phyloP scores from a whole-genome alignment of 1,140 invertebrate species.

The Euglossa dilemma region DNA sequence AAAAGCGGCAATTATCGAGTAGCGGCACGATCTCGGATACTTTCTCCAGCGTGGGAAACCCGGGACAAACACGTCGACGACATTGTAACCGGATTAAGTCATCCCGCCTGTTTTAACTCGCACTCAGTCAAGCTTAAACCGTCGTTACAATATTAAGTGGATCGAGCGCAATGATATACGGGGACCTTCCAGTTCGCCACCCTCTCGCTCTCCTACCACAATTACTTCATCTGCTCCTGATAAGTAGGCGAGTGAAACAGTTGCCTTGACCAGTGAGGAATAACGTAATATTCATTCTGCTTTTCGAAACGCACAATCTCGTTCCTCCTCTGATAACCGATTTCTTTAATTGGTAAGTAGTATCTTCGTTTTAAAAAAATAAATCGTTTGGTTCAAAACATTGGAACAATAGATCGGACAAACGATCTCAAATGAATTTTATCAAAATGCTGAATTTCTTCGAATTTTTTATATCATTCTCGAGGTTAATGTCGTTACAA shows the following conservation, averaged over 20 bases:
- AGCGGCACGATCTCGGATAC: not conserved
- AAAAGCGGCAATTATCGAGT: not conserved
- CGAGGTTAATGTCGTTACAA: too few species aligned
- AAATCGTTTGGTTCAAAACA: too few species aligned
- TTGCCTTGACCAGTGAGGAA: not conserved
- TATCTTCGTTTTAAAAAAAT: too few species aligned
- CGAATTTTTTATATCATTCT: too few species aligned
- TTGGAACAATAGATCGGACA: too few species aligned
- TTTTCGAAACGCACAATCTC: not conserved
- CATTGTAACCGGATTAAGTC: conserved; percentile 11
- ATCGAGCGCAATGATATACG: conserved; percentile 21
- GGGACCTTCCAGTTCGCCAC: not conserved
- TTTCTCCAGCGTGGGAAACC: not conserved
- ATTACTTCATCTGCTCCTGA: conserved; percentile 6
- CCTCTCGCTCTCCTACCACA: conserved; percentile 11
- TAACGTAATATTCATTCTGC: not conserved
- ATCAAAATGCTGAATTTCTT: too few species aligned
- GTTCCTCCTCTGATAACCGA: too few species aligned
- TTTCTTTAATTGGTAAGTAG: not conserved
- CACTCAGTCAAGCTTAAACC: not conserved
- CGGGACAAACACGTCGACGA: not conserved
- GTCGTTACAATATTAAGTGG: conserved; percentile 8
- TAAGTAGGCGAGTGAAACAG: not conserved
- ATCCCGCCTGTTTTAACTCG: not conserved
- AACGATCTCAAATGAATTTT: too few species aligned